Evolutionary conservation across 2,888 invertebrate genomes (phyloP), one percentile per base, ranked within the genome.

Genomic region (Congeria kusceri): DNA sequence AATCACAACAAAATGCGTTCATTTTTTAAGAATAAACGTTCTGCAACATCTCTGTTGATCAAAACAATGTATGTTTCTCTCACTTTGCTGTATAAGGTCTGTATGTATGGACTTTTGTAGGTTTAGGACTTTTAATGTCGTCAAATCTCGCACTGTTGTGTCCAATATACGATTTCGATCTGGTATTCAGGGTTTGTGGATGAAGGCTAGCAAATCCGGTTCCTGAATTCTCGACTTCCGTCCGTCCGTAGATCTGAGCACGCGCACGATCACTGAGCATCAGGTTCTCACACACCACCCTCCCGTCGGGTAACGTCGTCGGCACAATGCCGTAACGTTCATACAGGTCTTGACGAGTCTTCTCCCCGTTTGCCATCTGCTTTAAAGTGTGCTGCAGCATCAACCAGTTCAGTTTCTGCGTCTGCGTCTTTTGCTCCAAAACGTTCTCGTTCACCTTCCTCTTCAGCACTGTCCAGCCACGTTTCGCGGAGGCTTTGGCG

Each of bases 301-400:
- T 77, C 13, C 90, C 90, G 27, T 91, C 88, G 3, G 77, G 78
- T 28, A 75, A 70, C 1, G 83, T 58, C 1, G 77, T 84, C 3
- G 90, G 90, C 13, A 90, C 67, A 20, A 91, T 74, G 4, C 91
- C 91, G 62, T 91, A 91, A 23, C 90, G 61, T 63, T 88, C 80
- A 73, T 91, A 91, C 49, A 91, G 76, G 62, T 91, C 91, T 65
- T 81, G 70, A 27, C 90, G 80, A 11, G 88, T 80, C 44, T 79
- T 77, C 15, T 90, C 88, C 58, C 84, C 58, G 73, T 89, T 86
- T 7, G 87, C 76, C 76, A 89, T 80, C 20, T 85, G 87, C 49
- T 82, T 83, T n/a, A 89, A 62, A 0, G 88, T 88, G 57, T 90
- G 88, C n/a, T 84, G 73, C 15, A 90, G 63, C 84, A 89, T 84